These are phyloP conservation scores for Drosophila kanekoi DNA, from an alignment of 2,888 invertebrate species.

Conservation along the genomic window DNA sequence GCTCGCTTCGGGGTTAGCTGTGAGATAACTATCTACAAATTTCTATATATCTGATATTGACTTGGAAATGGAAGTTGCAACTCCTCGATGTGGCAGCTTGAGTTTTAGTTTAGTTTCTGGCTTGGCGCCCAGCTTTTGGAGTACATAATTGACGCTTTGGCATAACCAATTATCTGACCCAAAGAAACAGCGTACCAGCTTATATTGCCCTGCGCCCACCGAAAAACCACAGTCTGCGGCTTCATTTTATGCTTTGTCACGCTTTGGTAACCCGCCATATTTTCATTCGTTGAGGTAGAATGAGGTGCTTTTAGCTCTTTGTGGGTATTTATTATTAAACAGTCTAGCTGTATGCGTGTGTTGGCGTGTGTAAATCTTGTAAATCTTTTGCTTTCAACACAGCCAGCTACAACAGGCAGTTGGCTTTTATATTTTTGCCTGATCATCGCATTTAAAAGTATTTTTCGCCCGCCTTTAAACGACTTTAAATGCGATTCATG, in stretches of 20 bases:
- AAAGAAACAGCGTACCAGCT: slow-evolving; percentile 15
- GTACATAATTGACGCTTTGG: slow-evolving; percentile 71
- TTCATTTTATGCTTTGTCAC: slow-evolving; percentile 63
- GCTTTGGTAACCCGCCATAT: slow-evolving; percentile 62
- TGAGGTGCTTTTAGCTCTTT: slow-evolving; percentile 38
- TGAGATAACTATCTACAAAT: slow-evolving; percentile 38
- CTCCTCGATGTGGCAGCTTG: slow-evolving; percentile 16
- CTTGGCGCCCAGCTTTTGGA: slow-evolving; percentile 56
- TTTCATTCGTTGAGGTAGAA: slow-evolving; percentile 37
- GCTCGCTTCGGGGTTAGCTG: not conserved
- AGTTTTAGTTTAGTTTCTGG: not conserved
- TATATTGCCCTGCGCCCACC: not conserved
- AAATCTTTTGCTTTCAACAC: slow-evolving; percentile 75
- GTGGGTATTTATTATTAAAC: slow-evolving; percentile 72
- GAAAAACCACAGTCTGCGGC: slow-evolving; percentile 24
- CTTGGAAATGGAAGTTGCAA: too few relatives aligned
- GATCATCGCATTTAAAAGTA: slow-evolving; percentile 74
- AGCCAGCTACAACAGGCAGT: slow-evolving; percentile 32
- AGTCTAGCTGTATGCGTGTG: slow-evolving; percentile 20
- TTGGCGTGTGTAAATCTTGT: slow-evolving; percentile 77
- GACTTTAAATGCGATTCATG: slow-evolving; percentile 74
- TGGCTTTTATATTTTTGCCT: slow-evolving; percentile 43
- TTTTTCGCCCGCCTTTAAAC: slow-evolving; percentile 57
- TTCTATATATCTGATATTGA: slow-evolving; percentile 12
- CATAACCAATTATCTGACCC: slow-evolving; percentile 68